Percentiles rank a stretch among this genome's conserved stretches.
These are phyloP conservation scores for Spinibarbus caldwelli DNA, from an alignment of 2,797 vertebrate genomes.

Conservation along the genomic window DNA sequence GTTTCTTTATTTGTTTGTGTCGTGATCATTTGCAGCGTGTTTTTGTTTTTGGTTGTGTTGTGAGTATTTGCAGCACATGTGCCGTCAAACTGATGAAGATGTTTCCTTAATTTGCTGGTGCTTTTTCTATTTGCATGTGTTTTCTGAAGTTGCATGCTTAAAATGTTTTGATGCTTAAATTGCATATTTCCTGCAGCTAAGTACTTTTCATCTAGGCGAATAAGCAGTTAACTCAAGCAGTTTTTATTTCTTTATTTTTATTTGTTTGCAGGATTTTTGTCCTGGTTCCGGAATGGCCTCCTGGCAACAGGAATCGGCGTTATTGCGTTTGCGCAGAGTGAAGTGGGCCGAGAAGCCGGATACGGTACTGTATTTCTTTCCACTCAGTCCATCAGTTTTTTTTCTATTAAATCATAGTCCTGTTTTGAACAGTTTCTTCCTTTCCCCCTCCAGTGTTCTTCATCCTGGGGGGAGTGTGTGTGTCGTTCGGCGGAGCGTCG, in stretches of 20 bases:
- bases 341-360: conserved; percentile 86
- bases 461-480: conserved; percentile 85
- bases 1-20: no score
- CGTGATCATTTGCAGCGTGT: no score
- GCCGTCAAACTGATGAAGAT: no score
- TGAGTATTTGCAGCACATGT: no score
- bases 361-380: conserved; percentile 76
- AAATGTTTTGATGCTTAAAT: neutral
- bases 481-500: conserved; percentile 82
- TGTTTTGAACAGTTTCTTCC: neutral
- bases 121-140: no score
- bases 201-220: neutral
- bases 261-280: conserved; percentile 83
- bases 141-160: no score
- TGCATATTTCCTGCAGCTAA: neutral
- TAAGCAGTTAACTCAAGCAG: neutral
- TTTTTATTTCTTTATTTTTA: neutral
- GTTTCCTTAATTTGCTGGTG: no score
- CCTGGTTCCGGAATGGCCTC: conserved; percentile 91
- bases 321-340: conserved; percentile 88
- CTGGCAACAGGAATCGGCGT: conserved; percentile 87
- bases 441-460: conserved; percentile 81
- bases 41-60: no score
- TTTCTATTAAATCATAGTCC: neutral
- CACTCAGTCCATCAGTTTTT: neutral